phyloP scores from a whole-genome alignment of 1,140 invertebrate genomes.

The Leptoteleia sp. region DNA sequence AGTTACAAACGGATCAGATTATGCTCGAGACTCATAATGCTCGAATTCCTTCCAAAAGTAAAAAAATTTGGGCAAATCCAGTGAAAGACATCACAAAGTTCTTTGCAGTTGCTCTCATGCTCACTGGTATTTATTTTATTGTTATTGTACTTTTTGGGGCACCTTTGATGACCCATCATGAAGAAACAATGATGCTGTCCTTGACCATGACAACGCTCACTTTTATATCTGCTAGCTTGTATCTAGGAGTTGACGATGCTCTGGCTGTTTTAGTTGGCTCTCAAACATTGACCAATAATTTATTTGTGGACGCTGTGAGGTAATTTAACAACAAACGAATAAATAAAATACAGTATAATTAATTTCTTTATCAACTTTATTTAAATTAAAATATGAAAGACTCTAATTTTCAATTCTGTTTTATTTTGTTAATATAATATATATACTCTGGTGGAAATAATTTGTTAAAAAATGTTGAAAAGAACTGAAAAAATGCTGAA shows the following conservation, averaged over 20 bases:
- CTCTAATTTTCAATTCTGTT: too few species aligned
- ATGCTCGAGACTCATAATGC: conserved; percentile 36
- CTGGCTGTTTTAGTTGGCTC: conserved; percentile 82
- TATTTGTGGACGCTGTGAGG: conserved; percentile 82
- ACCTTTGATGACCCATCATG: conserved; percentile 83
- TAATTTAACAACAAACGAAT: too few species aligned
- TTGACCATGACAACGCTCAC: conserved; percentile 85
- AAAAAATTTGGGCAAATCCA: conserved; percentile 66
- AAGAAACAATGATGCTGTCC: conserved; percentile 88
- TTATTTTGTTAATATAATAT: too few species aligned
- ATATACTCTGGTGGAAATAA: too few species aligned
- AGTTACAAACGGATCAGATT: conserved; percentile 67
- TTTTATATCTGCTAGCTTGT: conserved; percentile 84
- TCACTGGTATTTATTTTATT: conserved; percentile 82
- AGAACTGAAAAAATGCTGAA: too few species aligned
- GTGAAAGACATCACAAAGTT: conserved; percentile 76
- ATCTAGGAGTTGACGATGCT: conserved; percentile 83
- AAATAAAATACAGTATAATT: too few species aligned
- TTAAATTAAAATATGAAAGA: too few species aligned
- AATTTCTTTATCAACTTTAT: too few species aligned
- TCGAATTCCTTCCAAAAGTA: conserved; percentile 59
- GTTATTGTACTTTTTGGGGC: conserved; percentile 89
- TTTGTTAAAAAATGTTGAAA: too few species aligned
- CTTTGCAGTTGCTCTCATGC: conserved; percentile 55
- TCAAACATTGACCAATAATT: conserved; percentile 79